Conservation (phyloP, 2,888 invertebrate genomes). For the Thecocarcelia acutangulata region DNA sequence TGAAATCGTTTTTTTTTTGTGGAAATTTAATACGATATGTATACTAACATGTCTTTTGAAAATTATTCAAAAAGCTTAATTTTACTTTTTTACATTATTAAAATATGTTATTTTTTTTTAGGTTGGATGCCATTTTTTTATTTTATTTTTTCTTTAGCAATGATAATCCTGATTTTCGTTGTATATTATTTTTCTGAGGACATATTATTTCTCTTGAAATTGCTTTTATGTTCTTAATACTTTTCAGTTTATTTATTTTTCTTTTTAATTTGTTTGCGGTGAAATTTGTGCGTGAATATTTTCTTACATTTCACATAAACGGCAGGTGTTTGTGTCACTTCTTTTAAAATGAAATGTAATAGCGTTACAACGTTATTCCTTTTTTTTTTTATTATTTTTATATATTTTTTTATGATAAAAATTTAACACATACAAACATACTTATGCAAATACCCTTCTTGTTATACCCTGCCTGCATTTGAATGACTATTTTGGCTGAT, state of each 20-base stretch:
- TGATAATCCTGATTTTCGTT: too few relatives aligned
- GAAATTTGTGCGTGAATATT: not conserved
- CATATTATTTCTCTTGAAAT: not conserved
- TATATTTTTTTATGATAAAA: slow-evolving; percentile 9
- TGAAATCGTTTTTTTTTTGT: too few relatives aligned
- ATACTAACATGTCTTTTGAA: too few relatives aligned
- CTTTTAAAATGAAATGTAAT: slow-evolving; percentile 26
- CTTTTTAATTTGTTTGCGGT: not conserved
- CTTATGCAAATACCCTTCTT: not conserved
- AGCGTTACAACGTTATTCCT: too few relatives aligned
- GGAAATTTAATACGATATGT: too few relatives aligned
- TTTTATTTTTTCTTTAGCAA: too few relatives aligned
- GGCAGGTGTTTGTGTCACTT: slow-evolving; percentile 51
- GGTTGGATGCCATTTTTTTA: too few relatives aligned
- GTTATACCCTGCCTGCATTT: too few relatives aligned
- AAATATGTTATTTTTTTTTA: too few relatives aligned
- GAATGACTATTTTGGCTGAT: too few relatives aligned
- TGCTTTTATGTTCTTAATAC: slow-evolving; percentile 1
- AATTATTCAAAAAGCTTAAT: too few relatives aligned
- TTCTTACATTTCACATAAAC: not conserved
- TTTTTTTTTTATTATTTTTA: slow-evolving; percentile 8
- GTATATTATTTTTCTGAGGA: not conserved
- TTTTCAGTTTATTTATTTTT: not conserved
- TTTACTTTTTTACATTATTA: too few relatives aligned
- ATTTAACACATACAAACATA: not conserved